Conservation (phyloP, 1,140 invertebrate species). For the Drosophila sturtevanti region DNA sequence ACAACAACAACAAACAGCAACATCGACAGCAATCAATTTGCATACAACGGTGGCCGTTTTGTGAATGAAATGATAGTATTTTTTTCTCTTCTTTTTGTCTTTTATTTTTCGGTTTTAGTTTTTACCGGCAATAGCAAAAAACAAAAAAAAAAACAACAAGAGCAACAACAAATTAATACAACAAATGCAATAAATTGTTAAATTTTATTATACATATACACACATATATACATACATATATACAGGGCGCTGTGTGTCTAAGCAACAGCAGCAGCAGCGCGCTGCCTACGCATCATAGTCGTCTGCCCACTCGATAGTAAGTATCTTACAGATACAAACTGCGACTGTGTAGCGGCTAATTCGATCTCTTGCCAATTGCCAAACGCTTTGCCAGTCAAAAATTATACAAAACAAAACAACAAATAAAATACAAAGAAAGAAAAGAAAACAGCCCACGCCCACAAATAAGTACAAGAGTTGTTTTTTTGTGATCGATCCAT, state of each 20-base stretch:
- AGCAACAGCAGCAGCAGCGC: neutral
- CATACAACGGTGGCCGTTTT: slow-evolving; percentile 75
- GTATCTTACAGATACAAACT: slow-evolving; percentile 69
- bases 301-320: slow-evolving; percentile 55
- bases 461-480: slow-evolving; percentile 52
- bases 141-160: too few relatives aligned
- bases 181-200: slow-evolving; percentile 80
- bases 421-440: neutral
- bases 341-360: slow-evolving; percentile 69
- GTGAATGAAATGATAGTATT: slow-evolving; percentile 68
- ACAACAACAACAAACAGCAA: slow-evolving; percentile 5
- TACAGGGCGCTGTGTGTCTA: slow-evolving; percentile 53
- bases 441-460: slow-evolving; percentile 43
- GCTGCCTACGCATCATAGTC: slow-evolving; percentile 58
- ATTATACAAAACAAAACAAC: slow-evolving; percentile 15
- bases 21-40: slow-evolving; percentile 64
- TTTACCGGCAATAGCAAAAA: slow-evolving; percentile 40
- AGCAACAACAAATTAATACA: slow-evolving; percentile 74
- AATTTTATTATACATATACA: slow-evolving; percentile 71
- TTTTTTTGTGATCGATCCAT: slow-evolving; percentile 51
- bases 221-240: slow-evolving; percentile 18
- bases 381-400: slow-evolving; percentile 75
- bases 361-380: slow-evolving; percentile 70
- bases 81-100: slow-evolving; percentile 20
- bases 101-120: slow-evolving; percentile 47